Evolutionary conservation across 2,113 vertebrate species (phyloP).

Genomic region (Periophthalmus modestus): DNA sequence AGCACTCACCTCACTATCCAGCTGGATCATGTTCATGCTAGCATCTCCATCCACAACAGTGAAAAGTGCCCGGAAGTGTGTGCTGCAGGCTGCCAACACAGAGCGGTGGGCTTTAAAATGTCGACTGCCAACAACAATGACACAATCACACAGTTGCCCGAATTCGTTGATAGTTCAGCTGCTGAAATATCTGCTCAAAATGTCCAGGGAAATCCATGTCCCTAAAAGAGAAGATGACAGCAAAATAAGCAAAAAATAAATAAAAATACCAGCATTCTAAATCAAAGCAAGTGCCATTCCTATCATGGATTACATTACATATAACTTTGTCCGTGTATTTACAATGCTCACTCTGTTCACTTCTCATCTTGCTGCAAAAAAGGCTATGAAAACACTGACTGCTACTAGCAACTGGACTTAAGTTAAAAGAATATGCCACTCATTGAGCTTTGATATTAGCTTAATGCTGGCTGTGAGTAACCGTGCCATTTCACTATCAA

Average conservation of each 20-base stretch:
- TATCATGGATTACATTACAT: no score
- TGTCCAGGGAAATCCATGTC: conserved; percentile 98
- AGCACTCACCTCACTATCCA: conserved; percentile 86
- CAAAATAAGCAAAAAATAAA: background rate
- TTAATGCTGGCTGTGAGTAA: conserved; percentile 15
- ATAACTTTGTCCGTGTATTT: no score
- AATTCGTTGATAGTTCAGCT: conserved; percentile 94
- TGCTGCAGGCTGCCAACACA: conserved; percentile 94
- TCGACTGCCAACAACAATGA: conserved; percentile 91
- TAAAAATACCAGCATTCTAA: no score
- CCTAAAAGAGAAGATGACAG: conserved; percentile 62
- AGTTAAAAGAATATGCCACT: conserved; percentile 52
- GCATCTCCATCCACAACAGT: conserved; percentile 92
- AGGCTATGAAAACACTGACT: background rate
- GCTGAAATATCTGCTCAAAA: conserved; percentile 97
- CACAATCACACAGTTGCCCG: conserved; percentile 95
- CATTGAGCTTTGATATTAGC: conserved; percentile 28
- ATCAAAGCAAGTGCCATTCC: background rate
- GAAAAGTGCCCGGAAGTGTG: conserved; percentile 94
- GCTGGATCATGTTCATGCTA: conserved; percentile 95
- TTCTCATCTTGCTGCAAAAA: background rate
- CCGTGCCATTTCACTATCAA: background rate
- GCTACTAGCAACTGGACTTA: conserved; percentile 1
- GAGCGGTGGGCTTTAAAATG: conserved; percentile 98
- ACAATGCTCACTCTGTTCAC: no score